Evolutionary conservation across 2,888 invertebrate species (phyloP), one percentile per base, ranked within the genome.

Genomic region (Cephus sareptanus): DNA sequence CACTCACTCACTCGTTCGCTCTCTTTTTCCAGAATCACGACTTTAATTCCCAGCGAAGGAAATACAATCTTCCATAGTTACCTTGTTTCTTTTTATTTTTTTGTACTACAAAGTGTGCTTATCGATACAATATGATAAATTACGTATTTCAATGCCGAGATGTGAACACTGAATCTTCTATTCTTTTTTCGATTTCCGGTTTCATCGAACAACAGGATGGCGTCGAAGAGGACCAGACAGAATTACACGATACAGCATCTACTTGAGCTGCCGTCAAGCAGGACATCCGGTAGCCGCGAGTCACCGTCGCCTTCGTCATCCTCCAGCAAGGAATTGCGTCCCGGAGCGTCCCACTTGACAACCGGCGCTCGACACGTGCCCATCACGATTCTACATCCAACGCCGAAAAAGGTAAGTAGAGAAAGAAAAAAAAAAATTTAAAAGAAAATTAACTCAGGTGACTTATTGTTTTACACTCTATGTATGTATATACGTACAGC

Each of bases 171-270:
- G 15, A 34, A 31, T 2, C 3, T 68, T 23, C 23, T 34, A 3
- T 34, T 12, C 1, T 12, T 12, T 1, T 31, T 71, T 71, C 31
- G 1, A 9, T 75, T 37, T 75, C 40, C 33, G 23, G 23, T 75
- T 56, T 33, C 15, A 56, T 56, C 23, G 23, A 56, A 23, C 73
- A n/a, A 34, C 80, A 91, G 92, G 86, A 92, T 92, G 92, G 91
- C 92, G 87, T 90, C 92, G 82, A 91, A 91, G 86, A 92, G 92
- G 87, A 92, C 92, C 81, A 91, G 92, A 83, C 92, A 93, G 85
- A 92, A 92, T 85, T 93, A 93, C 88, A 93, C 93, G 80, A 93
- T 93, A 85, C 93, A 93, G 88, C 92, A 93, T 87, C 92, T 93
- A 77, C 90, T 93, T 87, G 92, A 93, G 86, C 91, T 93, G 83